Evolutionary conservation across 64 coral and sea anemone genomes (phyloP), one percentile per base, ranked within the genome.

Genomic region (Montipora sp.): DNA sequence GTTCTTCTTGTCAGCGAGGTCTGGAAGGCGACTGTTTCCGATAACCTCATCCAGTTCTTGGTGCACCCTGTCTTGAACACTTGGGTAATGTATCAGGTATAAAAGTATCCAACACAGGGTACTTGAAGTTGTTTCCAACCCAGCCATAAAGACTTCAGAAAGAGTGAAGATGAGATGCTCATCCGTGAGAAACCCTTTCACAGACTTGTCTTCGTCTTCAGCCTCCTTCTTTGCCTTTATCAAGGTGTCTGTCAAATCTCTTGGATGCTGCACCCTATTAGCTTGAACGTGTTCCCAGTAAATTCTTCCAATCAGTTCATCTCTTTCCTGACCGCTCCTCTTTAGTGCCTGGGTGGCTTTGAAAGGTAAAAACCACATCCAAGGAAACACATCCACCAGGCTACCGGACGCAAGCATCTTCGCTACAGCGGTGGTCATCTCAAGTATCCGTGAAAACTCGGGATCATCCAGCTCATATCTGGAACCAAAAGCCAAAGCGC

Each of bases 241-340:
- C 8, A 95, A 61, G 1, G 88, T 81, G 66, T 95, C 93, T 51
- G 93, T 81, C 53, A 95, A 59, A 22, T 95, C 93, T 44, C 72
- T 81, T 47, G 90, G 77, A 58, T 76, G 15, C 0, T 74, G 73
- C 1, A 50, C 48, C 13, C 84, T 13, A 46, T 90, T 90, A 1
- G 88, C 85, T 7, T 79, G 66, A 45, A 57, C 66, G 27, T 95
- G 93, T 71, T 95, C 88, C 5, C 57, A 13, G 19, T 79, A 70
- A 58, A 87, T 90, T 5, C 14, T 90, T 4, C 77, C 75, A 57
- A 95, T 16, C 8, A 91, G 23, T 2, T 77, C 71, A 5, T 95
- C 81, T 18, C 93, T 73, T 47, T 47, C 47, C n/a, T 53, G 58
- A 65, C 47, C 48, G 10, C 47, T 13, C 8, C 63, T 3, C 16